Evolutionary conservation across 2,113 vertebrate genomes (phyloP), one percentile per base, ranked within the genome.

Genomic region (Climacteris rufus): DNA sequence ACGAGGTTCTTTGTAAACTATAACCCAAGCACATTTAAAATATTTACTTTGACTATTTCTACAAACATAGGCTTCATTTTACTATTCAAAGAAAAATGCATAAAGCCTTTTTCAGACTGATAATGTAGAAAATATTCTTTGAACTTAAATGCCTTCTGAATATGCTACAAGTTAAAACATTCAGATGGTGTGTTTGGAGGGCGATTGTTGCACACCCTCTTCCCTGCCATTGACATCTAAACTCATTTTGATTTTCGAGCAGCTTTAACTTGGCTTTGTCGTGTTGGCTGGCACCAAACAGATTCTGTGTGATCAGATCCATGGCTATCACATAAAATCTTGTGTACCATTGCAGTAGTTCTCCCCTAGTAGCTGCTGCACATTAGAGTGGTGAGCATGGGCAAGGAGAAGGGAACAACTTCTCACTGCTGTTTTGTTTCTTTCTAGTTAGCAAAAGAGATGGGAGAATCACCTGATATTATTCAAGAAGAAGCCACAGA

Each of bases 391-490:
- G n/a, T 45, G 23, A 54, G 39, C 33, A 14, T 40, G 72, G 31
- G 9, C 27, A 35, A 74, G 76, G 30, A 80, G 40, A 28, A 56
- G 19, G 27, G 44, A 74, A 17, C 16, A 25, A 24, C 22, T 53
- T 83, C 39, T 94, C 64, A 91, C 17, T 63, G 52, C 24, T 88
- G 0, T 86, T 92, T 80, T 80, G 13, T 96, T 93, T 94, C 77
- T 56, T 59, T 78, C 44, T 77, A 99, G 99, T 97, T 99, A 72
- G 98, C 98, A 56, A 98, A 93, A 87, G 99, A 99, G 83, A 98
- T 97, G 39, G 98, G 98, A 33, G 97, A 98, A 64, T 91, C 98
- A 1, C 22, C 76, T 2, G 98, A 99, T 35, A 94, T 97, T 22
- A 92, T 99, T 89, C 97, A 97, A 91, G 98, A 98, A 60, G 98